Evolutionary conservation across 1,140 invertebrate species (phyloP).

Genomic region (Elysia chlorotica): DNA sequence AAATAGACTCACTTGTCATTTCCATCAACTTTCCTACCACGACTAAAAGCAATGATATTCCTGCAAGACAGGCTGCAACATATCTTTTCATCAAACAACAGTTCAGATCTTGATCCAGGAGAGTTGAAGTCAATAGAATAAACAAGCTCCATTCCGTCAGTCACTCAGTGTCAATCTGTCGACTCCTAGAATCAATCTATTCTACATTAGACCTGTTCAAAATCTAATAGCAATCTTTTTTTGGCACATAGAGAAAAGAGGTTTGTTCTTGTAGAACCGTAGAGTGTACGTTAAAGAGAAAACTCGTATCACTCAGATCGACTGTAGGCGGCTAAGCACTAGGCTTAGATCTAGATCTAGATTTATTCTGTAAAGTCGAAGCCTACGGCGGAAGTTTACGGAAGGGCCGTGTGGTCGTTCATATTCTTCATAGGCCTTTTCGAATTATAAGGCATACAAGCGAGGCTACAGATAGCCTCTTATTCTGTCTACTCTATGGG

Average conservation of each 20-base stretch:
- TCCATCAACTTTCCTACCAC: slow-evolving; percentile 26
- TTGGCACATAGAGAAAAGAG: neutral
- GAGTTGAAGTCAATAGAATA: slow-evolving; percentile 41
- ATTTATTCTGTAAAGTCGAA: too few species aligned
- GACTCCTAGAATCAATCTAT: neutral
- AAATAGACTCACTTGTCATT: too few species aligned
- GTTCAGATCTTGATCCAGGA: slow-evolving; percentile 34
- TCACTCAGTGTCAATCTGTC: neutral
- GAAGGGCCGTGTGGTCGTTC: too few species aligned
- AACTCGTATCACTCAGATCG: neutral
- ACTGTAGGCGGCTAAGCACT: too few species aligned
- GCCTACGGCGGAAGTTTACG: too few species aligned
- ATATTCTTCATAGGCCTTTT: too few species aligned
- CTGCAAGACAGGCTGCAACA: slow-evolving; percentile 39
- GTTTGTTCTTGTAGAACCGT: neutral
- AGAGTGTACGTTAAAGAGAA: neutral
- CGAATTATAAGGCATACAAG: too few species aligned
- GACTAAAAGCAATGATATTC: slow-evolving; percentile 44
- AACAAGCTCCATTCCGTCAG: slow-evolving; percentile 40
- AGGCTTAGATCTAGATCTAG: too few species aligned
- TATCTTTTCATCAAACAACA: slow-evolving; percentile 39
- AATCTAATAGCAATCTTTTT: neutral
- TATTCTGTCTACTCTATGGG: too few species aligned
- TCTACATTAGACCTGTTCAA: slow-evolving; percentile 1
- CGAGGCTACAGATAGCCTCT: too few species aligned